Percentiles rank a stretch among this genome's conserved stretches.
Conservation (phyloP, 1,140 invertebrate genomes). For the Calephelis nemesis region DNA sequence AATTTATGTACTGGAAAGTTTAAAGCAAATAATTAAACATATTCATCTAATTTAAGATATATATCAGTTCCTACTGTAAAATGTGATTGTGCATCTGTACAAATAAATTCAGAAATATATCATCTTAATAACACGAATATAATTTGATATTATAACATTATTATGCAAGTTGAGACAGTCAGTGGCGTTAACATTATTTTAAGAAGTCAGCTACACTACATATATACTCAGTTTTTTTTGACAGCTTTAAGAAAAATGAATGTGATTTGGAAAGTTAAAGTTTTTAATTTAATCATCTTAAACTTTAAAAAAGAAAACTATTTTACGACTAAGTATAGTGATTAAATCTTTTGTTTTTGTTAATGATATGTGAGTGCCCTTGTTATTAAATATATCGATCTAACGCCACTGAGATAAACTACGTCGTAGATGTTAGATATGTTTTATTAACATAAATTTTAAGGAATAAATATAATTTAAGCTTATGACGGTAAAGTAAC, state of each 20-base stretch:
- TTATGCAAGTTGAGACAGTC: not conserved
- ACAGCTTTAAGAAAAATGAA: not conserved
- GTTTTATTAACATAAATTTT: not conserved
- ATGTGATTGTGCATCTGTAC: slow-evolving; percentile 27
- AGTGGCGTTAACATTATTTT: not conserved
- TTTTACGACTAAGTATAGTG: too few relatives aligned
- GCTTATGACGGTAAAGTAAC: not conserved
- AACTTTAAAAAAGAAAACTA: too few relatives aligned
- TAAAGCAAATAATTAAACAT: slow-evolving; percentile 58
- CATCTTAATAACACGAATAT: slow-evolving; percentile 11
- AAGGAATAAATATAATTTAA: not conserved
- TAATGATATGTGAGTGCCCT: too few relatives aligned
- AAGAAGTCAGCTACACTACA: too few relatives aligned
- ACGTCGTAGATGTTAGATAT: not conserved
- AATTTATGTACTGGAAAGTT: slow-evolving; percentile 60
- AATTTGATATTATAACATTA: not conserved
- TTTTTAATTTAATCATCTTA: not conserved
- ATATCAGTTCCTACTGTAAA: slow-evolving; percentile 27
- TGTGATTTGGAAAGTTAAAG: not conserved
- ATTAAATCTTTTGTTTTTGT: too few relatives aligned
- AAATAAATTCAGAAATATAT: slow-evolving; percentile 9
- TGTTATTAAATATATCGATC: too few relatives aligned
- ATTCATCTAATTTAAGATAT: slow-evolving; percentile 48
- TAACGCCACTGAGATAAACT: not conserved
- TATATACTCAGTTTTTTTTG: not conserved